Evolutionary conservation across 2,113 vertebrate genomes (phyloP).

Genomic region (Lycaon pictus): DNA sequence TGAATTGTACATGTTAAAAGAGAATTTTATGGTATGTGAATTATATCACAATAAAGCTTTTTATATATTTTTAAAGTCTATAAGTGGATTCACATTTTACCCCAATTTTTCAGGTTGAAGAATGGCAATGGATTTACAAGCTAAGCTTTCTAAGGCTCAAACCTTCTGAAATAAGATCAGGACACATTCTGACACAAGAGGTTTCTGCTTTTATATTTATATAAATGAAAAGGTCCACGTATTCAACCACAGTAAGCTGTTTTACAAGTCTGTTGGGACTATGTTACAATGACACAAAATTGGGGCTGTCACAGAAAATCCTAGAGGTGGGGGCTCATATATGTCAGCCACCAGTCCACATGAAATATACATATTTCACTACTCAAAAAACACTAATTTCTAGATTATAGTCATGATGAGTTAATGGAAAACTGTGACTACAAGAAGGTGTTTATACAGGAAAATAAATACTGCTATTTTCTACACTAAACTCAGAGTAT

Average conservation of each 20-base stretch:
- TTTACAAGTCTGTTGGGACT: conserved; percentile 20
- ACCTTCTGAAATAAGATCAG: conserved; percentile 12
- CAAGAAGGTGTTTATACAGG: neutral
- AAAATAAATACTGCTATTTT: conserved; percentile 50
- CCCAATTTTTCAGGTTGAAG: neutral
- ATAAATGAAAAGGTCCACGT: conserved; percentile 33
- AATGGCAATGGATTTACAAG: neutral
- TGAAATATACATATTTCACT: conserved; percentile 43
- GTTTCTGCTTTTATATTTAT: conserved; percentile 17
- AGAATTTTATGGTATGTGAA: neutral
- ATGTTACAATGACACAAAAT: neutral
- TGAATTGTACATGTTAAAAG: neutral
- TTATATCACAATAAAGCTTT: conserved; percentile 52
- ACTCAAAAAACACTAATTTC: conserved; percentile 59
- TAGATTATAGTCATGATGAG: conserved; percentile 49
- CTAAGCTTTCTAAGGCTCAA: neutral
- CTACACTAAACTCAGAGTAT: conserved; percentile 28
- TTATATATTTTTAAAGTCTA: neutral
- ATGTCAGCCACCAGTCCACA: neutral
- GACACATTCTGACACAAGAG: neutral
- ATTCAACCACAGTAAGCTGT: neutral
- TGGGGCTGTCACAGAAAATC: conserved; percentile 28
- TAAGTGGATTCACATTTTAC: neutral
- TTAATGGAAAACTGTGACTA: conserved; percentile 58
- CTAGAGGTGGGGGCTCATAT: neutral